Evolutionary conservation across 30 jellyfish, hydroid and myxozoan species (phyloP).

Genomic region (Calvadosia cruxmelitensis): DNA sequence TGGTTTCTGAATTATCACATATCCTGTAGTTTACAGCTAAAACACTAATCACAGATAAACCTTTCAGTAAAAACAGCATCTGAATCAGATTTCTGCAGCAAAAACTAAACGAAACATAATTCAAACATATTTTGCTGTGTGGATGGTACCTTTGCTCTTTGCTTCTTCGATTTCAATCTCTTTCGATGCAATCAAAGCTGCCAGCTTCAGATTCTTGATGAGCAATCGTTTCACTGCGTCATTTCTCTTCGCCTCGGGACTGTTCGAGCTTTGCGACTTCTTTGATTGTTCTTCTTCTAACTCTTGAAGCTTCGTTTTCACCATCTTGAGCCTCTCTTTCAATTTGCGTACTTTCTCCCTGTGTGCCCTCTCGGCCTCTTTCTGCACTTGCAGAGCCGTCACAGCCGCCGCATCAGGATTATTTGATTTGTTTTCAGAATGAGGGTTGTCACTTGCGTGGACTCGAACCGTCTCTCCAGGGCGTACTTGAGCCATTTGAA

Average conservation of each 20-base stretch:
- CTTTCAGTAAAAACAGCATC: too few species aligned
- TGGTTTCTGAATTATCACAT: too few species aligned
- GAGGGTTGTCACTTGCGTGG: slow-evolving; percentile 89
- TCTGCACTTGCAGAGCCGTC: slow-evolving; percentile 58
- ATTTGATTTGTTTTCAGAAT: slow-evolving; percentile 9
- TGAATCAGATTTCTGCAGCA: background rate
- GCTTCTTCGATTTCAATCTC: slow-evolving; percentile 92
- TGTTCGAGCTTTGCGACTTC: slow-evolving; percentile 58
- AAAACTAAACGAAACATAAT: background rate
- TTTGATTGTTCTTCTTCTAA: slow-evolving; percentile 87
- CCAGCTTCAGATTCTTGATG: slow-evolving; percentile 73
- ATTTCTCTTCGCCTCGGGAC: slow-evolving; percentile 54
- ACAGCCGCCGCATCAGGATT: slow-evolving; percentile 51
- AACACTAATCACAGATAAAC: too few species aligned
- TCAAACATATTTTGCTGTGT: too few species aligned
- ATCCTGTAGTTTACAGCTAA: too few species aligned
- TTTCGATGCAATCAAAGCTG: slow-evolving; percentile 91
- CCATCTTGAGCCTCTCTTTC: slow-evolving; percentile 36
- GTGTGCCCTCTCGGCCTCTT: slow-evolving; percentile 32
- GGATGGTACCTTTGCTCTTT: slow-evolving; percentile 58
- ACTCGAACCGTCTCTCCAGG: slow-evolving; percentile 75
- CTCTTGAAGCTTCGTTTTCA: slow-evolving; percentile 37
- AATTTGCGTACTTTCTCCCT: slow-evolving; percentile 28
- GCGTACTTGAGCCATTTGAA: slow-evolving; percentile 16
- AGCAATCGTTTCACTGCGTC: slow-evolving; percentile 78